These are phyloP conservation scores for Rambutsinella grinnellia DNA, from an alignment of 2,888 invertebrate species.

Conservation along the genomic window DNA sequence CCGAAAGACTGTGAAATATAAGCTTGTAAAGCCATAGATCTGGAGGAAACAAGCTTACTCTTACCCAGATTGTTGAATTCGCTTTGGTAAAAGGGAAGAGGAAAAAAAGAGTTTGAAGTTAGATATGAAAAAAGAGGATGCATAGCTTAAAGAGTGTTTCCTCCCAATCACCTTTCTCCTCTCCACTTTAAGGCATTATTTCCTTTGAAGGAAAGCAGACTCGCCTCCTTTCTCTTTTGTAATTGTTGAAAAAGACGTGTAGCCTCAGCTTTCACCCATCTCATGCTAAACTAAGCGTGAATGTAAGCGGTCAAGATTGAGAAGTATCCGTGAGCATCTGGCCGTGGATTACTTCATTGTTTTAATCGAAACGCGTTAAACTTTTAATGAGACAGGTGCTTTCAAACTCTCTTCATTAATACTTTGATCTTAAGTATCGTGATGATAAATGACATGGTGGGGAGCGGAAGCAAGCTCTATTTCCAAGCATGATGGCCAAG, in stretches of 20 bases:
- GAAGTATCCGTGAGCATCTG: slow-evolving; percentile 23
- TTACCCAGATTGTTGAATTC: slow-evolving; percentile 8
- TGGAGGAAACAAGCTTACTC: slow-evolving; percentile 6
- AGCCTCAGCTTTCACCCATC: not conserved
- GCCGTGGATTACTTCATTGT: slow-evolving; percentile 21
- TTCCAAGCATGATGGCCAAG: slow-evolving; percentile 12
- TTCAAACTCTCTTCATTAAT: slow-evolving; percentile 54
- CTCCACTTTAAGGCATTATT: slow-evolving; percentile 1
- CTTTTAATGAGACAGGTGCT: slow-evolving; percentile 53
- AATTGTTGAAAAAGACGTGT: not conserved
- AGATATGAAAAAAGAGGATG: not conserved
- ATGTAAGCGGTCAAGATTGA: slow-evolving; percentile 31
- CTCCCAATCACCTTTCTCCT: not conserved
- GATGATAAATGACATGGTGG: slow-evolving; percentile 47
- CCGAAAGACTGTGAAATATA: slow-evolving; percentile 16
- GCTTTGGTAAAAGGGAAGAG: slow-evolving; percentile 10
- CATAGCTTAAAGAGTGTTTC: not conserved
- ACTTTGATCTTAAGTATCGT: slow-evolving; percentile 48
- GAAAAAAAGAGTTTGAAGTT: slow-evolving; percentile 3
- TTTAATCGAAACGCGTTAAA: slow-evolving; percentile 32
- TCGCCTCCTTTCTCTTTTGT: not conserved
- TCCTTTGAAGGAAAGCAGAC: too few relatives aligned
- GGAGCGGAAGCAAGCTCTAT: slow-evolving; percentile 5
- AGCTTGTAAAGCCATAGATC: slow-evolving; percentile 28
- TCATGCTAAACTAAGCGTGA: slow-evolving; percentile 11